phyloP scores from a whole-genome alignment of 1,140 invertebrate genomes.

The Capitella teleta region DNA sequence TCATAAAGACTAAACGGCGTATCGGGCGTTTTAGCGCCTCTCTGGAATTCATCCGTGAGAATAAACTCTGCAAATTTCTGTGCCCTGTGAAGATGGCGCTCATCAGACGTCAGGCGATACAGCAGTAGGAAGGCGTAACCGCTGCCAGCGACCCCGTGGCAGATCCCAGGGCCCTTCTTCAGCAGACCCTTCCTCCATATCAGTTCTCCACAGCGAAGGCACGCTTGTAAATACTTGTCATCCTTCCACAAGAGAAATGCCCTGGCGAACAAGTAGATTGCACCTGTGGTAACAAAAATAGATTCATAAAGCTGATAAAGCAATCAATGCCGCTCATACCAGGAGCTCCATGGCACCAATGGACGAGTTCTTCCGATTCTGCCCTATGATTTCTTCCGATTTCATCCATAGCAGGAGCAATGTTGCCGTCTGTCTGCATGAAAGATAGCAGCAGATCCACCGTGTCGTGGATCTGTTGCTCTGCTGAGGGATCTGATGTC shows the following conservation, averaged over 20 bases:
- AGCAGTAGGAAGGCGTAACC: constrained; percentile 72
- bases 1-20: constrained; percentile 72
- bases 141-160: constrained; percentile 75
- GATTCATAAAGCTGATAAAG: neutral
- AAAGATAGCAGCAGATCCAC: constrained; percentile 52
- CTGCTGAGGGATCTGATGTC: constrained; percentile 44
- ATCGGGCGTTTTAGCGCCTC: constrained; percentile 63
- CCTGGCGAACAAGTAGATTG: constrained; percentile 67
- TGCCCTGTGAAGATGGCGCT: constrained; percentile 61
- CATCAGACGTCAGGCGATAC: constrained; percentile 61
- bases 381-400: constrained; percentile 40
- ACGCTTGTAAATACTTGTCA: constrained; percentile 58
- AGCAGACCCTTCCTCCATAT: constrained; percentile 70
- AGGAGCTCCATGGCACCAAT: constrained; percentile 81
- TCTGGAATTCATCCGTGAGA: constrained; percentile 52
- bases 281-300: constrained; percentile 42
- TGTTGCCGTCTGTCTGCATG: constrained; percentile 61
- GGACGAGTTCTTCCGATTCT: constrained; percentile 55
- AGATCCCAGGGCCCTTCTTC: constrained; percentile 63
- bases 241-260: constrained; percentile 66
- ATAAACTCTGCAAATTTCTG: constrained; percentile 67
- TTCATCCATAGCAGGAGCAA: constrained; percentile 65
- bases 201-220: constrained; percentile 57
- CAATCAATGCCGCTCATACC: constrained; percentile 31
- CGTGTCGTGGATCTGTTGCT: constrained; percentile 46